Conservation (phyloP, 2,797 vertebrate species). For the Myioborus miniatus region DNA sequence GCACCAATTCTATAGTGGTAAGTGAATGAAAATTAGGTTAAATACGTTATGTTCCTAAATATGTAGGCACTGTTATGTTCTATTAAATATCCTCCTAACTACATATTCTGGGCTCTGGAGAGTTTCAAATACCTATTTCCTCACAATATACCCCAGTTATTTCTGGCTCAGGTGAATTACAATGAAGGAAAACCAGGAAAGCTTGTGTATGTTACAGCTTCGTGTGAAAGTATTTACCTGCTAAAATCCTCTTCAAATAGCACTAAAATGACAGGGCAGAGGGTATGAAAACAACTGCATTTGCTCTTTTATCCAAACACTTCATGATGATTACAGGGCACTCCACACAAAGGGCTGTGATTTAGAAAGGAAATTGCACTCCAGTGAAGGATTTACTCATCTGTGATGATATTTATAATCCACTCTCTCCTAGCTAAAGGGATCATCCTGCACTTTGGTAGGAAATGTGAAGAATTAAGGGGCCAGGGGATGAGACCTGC, state of each 20-base stretch:
- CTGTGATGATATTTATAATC: constrained; percentile 42
- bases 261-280: constrained; percentile 70
- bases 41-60: background rate
- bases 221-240: constrained; percentile 54
- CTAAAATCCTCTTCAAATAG: constrained; percentile 57
- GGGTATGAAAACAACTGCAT: constrained; percentile 15
- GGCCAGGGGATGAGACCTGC: background rate
- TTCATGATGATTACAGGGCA: constrained; percentile 56
- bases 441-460: background rate
- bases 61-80: background rate
- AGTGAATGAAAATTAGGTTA: background rate
- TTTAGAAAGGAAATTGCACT: constrained; percentile 52
- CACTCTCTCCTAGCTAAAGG: background rate
- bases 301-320: constrained; percentile 48
- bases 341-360: constrained; percentile 52
- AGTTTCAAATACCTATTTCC: background rate
- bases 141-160: background rate
- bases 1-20: background rate
- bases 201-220: background rate
- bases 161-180: background rate
- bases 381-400: constrained; percentile 24
- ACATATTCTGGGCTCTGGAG: background rate
- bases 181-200: background rate
- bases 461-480: background rate
- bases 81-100: background rate